These are phyloP conservation scores for Physocephala rufipes DNA, from an alignment of 2,888 invertebrate species.

Conservation along the genomic window DNA sequence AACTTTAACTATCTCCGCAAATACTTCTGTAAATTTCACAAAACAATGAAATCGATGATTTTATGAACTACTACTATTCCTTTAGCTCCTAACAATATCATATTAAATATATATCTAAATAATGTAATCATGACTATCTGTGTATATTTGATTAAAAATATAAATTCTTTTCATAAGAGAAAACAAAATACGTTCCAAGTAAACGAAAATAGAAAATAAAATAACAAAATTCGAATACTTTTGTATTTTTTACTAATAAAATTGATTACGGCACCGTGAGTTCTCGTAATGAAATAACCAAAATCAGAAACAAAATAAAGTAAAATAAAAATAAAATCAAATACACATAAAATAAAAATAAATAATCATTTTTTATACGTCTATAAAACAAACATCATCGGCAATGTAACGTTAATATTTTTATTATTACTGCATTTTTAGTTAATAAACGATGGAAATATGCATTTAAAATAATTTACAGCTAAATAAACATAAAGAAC, in stretches of 20 bases:
- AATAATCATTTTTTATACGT: slow-evolving; percentile 49
- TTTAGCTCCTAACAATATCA: no score
- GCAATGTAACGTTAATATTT: no score
- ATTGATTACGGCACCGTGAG: not conserved
- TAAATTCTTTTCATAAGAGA: not conserved
- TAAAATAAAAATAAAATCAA: slow-evolving; percentile 24
- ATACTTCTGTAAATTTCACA: no score
- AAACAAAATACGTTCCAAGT: not conserved
- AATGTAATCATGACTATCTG: no score
- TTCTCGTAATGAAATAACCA: not conserved
- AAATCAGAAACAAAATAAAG: slow-evolving; percentile 29
- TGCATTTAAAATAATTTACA: slow-evolving; percentile 27
- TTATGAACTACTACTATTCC: no score
- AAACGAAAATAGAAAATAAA: not conserved
- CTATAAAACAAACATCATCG: slow-evolving; percentile 35
- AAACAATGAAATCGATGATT: no score
- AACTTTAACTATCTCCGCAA: no score
- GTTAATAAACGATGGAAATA: slow-evolving; percentile 39
- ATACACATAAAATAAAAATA: slow-evolving; percentile 39
- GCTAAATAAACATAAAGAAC: slow-evolving; percentile 21
- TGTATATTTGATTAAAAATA: no score
- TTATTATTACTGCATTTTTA: slow-evolving; percentile 38
- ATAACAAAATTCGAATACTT: slow-evolving; percentile 9
- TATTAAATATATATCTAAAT: no score
- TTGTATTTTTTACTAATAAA: slow-evolving; percentile 26